Evolutionary conservation across 2,113 vertebrate genomes (phyloP).

Genomic region (Marmota flaviventris): DNA sequence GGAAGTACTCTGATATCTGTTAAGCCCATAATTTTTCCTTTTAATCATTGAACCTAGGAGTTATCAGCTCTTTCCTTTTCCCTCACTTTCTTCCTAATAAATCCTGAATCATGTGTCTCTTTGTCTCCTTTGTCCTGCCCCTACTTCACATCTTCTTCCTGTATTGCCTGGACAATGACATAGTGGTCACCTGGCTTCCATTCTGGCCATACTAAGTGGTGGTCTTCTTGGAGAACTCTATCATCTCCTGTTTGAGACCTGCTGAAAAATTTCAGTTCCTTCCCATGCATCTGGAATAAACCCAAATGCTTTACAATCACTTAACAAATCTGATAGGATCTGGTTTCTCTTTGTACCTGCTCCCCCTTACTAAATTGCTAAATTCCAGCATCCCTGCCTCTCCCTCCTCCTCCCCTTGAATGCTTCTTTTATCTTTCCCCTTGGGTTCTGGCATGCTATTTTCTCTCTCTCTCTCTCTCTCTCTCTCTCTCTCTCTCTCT

Average conservation of each 20-base stretch:
- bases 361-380: background rate
- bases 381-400: no score
- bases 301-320: no score
- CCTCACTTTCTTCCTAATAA: background rate
- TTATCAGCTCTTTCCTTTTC: background rate
- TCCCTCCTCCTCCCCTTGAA: background rate
- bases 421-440: background rate
- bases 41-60: background rate
- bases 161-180: background rate
- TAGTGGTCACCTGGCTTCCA: background rate
- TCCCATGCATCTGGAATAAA: background rate
- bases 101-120: background rate
- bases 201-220: background rate
- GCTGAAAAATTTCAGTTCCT: background rate
- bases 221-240: background rate
- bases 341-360: background rate
- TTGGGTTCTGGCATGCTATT: background rate
- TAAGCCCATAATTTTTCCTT: background rate
- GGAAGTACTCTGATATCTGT: background rate
- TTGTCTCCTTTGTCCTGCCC: background rate
- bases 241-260: background rate
- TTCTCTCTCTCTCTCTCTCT: no score
- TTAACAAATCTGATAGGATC: background rate
- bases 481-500: no score
- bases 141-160: background rate